Percentiles rank a stretch among this genome's conserved stretches.
These are phyloP conservation scores for Crenichthys baileyi DNA, from an alignment of 2,797 vertebrate genomes.

Conservation along the genomic window DNA sequence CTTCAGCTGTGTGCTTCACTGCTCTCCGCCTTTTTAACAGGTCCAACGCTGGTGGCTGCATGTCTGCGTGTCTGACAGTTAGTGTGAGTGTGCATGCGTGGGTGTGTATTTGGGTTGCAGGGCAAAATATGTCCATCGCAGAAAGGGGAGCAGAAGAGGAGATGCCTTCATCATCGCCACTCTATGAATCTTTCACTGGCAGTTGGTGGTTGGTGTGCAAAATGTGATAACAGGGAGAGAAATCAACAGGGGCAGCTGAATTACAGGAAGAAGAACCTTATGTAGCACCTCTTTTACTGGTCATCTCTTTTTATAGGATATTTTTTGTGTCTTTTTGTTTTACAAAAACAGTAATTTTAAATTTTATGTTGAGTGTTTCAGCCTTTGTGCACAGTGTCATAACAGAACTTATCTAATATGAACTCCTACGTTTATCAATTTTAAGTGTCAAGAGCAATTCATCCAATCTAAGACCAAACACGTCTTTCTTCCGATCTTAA, in stretches of 20 bases:
- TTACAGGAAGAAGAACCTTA: conserved; percentile 21
- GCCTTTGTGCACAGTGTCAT: neutral
- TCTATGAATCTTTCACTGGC: conserved; percentile 73
- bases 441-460: conserved; percentile 12
- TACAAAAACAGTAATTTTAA: neutral
- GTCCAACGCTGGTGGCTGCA: conserved; percentile 14
- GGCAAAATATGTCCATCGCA: conserved; percentile 53
- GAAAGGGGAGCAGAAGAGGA: conserved; percentile 75
- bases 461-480: conserved; percentile 6
- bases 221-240: conserved; percentile 8
- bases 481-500: conserved; percentile 8
- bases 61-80: neutral
- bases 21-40: conserved; percentile 43
- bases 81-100: conserved; percentile 3
- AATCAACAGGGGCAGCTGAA: conserved; percentile 20
- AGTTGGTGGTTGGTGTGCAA: conserved; percentile 37
- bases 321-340: conserved; percentile 8
- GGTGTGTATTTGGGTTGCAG: conserved; percentile 28
- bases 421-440: neutral
- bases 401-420: conserved; percentile 1
- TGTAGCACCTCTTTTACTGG: conserved; percentile 9
- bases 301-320: neutral
- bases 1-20: conserved; percentile 61
- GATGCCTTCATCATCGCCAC: conserved; percentile 62
- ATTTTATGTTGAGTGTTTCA: neutral